Evolutionary conservation across 2,113 vertebrate species (phyloP), one percentile per base, ranked within the genome.

Genomic region (Phyllostomus discolor): DNA sequence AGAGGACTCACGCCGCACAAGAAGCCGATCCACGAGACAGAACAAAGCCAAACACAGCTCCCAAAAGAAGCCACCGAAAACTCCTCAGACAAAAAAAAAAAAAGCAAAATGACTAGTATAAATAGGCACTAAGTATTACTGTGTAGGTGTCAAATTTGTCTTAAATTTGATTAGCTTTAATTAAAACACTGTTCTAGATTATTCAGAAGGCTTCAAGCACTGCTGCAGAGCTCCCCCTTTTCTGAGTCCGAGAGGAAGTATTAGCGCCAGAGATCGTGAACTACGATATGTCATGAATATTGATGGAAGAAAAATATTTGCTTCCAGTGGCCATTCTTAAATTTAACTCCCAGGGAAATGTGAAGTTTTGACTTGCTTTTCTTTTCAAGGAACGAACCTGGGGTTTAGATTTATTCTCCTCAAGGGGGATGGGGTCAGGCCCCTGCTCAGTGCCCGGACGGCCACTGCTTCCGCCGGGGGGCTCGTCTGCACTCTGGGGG

Each of bases 391-490:
- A 79, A 90, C 97, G 94, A 91, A 99, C 99, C 99, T 99, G 99
- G 87, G 99, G 95, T 96, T 99, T 99, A 88, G 99, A 98, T 91
- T 98, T 99, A 73, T 99, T 99, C 69, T 99, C 99, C 93, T 99
- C 87, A 38, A 98, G 54, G 10, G 15, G 54, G 10, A 33, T 19
- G 66, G 97, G 88, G 90, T 97, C 93, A 72, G 59, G 88, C 93
- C 96, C 96, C 52, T 97, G 98, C 28, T 98, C 98, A 4, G 97
- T 98, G 79, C 98, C 96, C 76, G 93, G n/a, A 35, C 50, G 92
- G 4, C 52, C 96, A 48, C 26, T 90, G 69, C 85, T 52, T 95
- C 92, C 96, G 78, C 50, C 5, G 4, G 38, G 73, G 22, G 97
- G 93, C 26, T 96, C 75, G 28, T 92, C 81, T 0, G 87, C 96